Conservation (phyloP, 1,140 invertebrate species). For the Drosophila bipectinata region DNA sequence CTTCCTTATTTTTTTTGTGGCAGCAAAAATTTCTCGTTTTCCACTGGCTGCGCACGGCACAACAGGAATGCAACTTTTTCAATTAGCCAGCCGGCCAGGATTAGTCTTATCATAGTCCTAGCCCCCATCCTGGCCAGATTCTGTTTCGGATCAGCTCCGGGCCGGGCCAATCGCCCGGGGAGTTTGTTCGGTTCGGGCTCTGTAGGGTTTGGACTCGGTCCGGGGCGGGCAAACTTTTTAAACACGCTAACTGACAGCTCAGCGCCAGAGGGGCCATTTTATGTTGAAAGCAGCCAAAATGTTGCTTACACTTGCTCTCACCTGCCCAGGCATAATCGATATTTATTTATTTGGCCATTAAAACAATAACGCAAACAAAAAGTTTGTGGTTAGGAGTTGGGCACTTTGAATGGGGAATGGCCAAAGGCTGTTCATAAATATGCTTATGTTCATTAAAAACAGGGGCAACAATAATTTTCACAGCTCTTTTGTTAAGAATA, state of each 20-base stretch:
- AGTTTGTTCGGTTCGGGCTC: slow-evolving; percentile 22
- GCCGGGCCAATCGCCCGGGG: slow-evolving; percentile 52
- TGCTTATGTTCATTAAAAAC: slow-evolving; percentile 21
- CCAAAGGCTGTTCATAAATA: slow-evolving; percentile 28
- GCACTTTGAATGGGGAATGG: slow-evolving; percentile 1
- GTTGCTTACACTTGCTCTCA: slow-evolving; percentile 34
- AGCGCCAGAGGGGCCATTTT: slow-evolving; percentile 54
- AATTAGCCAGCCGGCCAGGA: slow-evolving; percentile 59
- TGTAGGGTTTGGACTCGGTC: neutral
- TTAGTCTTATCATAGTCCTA: slow-evolving; percentile 59
- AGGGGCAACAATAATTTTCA: neutral
- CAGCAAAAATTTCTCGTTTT: slow-evolving; percentile 42
- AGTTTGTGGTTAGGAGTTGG: slow-evolving; percentile 15
- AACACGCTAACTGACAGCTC: slow-evolving; percentile 67
- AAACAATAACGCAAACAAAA: slow-evolving; percentile 52
- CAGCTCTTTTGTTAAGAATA: neutral
- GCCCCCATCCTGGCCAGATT: slow-evolving; percentile 13
- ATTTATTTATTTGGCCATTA: slow-evolving; percentile 73
- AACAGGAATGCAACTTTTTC: slow-evolving; percentile 70
- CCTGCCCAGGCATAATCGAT: slow-evolving; percentile 63
- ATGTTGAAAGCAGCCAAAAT: slow-evolving; percentile 51
- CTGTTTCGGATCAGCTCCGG: slow-evolving; percentile 29
- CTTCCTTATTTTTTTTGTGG: slow-evolving; percentile 3
- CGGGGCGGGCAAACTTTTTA: slow-evolving; percentile 55
- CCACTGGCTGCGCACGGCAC: slow-evolving; percentile 41